Percentiles rank a stretch among this genome's conserved stretches.
These are phyloP conservation scores for Machimus atricapillus DNA, from an alignment of 2,888 invertebrate genomes.

Conservation along the genomic window DNA sequence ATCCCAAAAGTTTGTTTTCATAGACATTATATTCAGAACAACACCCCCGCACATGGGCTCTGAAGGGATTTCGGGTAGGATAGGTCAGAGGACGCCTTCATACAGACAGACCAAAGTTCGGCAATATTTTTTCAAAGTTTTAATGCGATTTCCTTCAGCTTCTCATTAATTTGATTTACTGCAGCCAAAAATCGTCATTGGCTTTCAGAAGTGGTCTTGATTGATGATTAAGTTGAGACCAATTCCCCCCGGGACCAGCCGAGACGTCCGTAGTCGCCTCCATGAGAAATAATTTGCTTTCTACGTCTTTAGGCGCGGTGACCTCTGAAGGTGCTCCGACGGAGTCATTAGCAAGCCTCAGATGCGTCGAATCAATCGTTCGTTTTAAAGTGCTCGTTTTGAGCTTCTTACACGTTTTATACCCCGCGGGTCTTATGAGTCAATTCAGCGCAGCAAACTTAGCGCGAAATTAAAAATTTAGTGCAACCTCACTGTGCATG, in stretches of 20 bases:
- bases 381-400: not conserved
- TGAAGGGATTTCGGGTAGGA: not conserved
- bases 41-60: not conserved
- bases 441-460: not conserved
- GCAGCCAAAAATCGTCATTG: not conserved
- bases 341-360: not conserved
- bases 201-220: not conserved
- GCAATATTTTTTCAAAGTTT: not conserved
- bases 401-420: not conserved
- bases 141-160: not conserved
- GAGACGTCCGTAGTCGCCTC: not conserved
- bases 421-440: not conserved
- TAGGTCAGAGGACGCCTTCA: not conserved
- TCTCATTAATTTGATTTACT: not conserved
- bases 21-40: not conserved
- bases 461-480: not conserved
- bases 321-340: constrained; percentile 13
- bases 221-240: not conserved
- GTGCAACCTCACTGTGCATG: not conserved
- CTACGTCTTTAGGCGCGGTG: not conserved
- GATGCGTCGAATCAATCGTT: not conserved
- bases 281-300: not conserved
- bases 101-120: not conserved
- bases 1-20: not conserved
- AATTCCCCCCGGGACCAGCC: not conserved